Conservation (phyloP, 2,797 vertebrate genomes). For the Crocodylus rhombifer region DNA sequence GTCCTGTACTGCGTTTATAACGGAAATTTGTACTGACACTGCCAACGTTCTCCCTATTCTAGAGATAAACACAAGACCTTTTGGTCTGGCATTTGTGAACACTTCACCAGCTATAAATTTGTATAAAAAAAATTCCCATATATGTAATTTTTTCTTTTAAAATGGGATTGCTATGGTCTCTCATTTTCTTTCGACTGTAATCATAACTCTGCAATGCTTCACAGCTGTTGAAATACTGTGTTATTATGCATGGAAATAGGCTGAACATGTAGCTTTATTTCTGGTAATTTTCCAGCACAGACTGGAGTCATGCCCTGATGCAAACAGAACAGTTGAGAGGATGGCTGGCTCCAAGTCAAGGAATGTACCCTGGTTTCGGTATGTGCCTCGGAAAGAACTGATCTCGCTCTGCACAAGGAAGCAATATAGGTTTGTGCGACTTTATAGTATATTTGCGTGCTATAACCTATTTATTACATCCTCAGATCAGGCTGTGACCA, state of each 20-base stretch:
- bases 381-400: accelerated
- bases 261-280: background rate
- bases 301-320: accelerated
- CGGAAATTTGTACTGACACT: background rate
- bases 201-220: conserved; percentile 2
- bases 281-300: background rate
- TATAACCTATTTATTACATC: background rate
- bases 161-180: background rate
- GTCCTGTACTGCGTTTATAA: background rate
- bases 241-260: background rate
- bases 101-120: conserved; percentile 8
- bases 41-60: background rate
- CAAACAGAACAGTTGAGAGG: background rate
- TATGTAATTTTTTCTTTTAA: background rate
- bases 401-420: background rate
- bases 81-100: background rate
- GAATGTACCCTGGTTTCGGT: accelerated
- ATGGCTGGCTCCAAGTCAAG: background rate
- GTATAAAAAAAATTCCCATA: background rate
- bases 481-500: background rate
- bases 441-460: accelerated
- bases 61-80: background rate
- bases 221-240: conserved; percentile 16
- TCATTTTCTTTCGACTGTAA: background rate
- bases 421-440: accelerated